Percentiles rank a stretch among this genome's conserved stretches.
Evolutionary conservation across 2,797 vertebrate genomes (phyloP).

Genomic region (Gallirallus australis): DNA sequence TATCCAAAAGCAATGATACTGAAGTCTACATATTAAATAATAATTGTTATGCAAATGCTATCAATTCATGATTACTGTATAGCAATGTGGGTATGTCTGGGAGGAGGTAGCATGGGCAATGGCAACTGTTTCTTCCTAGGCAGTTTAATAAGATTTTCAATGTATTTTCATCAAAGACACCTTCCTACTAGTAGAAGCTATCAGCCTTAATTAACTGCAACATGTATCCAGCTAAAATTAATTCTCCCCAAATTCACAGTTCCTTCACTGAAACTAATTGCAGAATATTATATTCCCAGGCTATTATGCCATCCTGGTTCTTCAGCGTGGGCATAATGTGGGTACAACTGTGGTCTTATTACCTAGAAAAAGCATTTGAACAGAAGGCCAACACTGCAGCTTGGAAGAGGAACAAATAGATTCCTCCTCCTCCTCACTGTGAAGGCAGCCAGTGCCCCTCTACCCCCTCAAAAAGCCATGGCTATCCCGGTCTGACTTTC

Average conservation of each 20-base stretch:
- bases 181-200: neutral
- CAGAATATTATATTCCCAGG: neutral
- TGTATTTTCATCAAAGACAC: conserved; percentile 16
- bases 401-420: neutral
- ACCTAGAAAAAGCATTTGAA: neutral
- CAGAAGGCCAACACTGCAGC: neutral
- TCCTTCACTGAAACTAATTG: neutral
- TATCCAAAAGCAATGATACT: neutral
- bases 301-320: neutral
- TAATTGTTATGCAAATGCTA: neutral
- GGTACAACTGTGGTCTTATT: neutral
- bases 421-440: neutral
- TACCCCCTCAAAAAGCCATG: neutral
- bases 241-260: conserved; percentile 10
- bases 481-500: neutral
- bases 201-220: conserved; percentile 36
- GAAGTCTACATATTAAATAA: neutral
- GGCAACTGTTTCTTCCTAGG: neutral
- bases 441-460: neutral
- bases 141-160: conserved; percentile 36
- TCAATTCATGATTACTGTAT: neutral
- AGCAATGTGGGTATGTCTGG: neutral
- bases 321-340: neutral
- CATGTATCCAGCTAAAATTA: conserved; percentile 20
- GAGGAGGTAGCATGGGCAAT: neutral